Evolutionary conservation across 2,113 vertebrate species (phyloP), one percentile per base, ranked within the genome.

Genomic region (Rhegmatorhina hoffmannsi): DNA sequence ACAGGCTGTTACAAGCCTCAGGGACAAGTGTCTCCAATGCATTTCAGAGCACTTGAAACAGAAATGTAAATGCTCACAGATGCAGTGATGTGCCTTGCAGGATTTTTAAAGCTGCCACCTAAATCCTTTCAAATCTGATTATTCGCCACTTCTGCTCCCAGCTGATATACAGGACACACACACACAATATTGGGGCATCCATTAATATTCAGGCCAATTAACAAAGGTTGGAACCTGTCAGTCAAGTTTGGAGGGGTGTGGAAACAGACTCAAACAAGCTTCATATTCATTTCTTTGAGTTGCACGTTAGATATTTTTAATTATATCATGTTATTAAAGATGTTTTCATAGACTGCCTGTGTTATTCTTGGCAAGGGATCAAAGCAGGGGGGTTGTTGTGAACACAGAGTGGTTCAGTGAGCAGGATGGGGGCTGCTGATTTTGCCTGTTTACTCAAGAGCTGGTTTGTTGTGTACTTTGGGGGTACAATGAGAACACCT

Each of bases 251-350:
- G 86, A 96, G 76, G 91, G 92, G 95, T 84, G 91, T 74, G 84
- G 92, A 96, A 92, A 90, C 12, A 83, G 83, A 90, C 64, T 74
- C 83, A 69, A 93, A 83, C 44, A 52, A 94, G 89, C 84, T 94
- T 87, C 83, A 90, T 81, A 89, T 90, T 95, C 11, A 96, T 94
- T 87, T 93, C 94, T 95, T 94, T 84, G 96, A 95, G 80, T 78
- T 90, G 76, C 86, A 95, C 23, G 0, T 90, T 92, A 78, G 91
- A 78, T 95, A 94, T 87, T 94, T 96, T 89, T 95, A 95, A 97
- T 95, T 93, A 47, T 84, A 93, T 95, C 88, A 78, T 87, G 92
- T 94, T 91, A 97, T 95, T 97, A 96, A 96, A 94, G 80, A 92
- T 72, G 56, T 90, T 93, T 93, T 75, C 92, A 89, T 90, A 84